Percentiles rank a stretch among this genome's conserved stretches.
Evolutionary conservation across 1,140 invertebrate species (phyloP).

Genomic region (Sitodiplosis mosellana): DNA sequence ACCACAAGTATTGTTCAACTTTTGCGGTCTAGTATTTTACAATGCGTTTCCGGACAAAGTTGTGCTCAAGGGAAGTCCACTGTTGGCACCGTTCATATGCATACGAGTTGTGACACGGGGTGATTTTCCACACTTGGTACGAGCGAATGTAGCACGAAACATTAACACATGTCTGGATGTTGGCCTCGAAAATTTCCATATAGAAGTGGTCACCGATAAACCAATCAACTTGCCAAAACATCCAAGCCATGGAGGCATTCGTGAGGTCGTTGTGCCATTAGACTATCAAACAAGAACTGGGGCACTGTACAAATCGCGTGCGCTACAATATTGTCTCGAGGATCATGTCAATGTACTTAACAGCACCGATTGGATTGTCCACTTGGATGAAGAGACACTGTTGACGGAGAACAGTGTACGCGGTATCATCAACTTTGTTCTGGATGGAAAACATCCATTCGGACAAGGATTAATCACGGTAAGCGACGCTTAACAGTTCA

Average conservation of each 20-base stretch:
- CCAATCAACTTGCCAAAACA: slow-evolving; percentile 52
- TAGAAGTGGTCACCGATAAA: slow-evolving; percentile 95
- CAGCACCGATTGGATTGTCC: slow-evolving; percentile 92
- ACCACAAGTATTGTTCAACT: too few species aligned
- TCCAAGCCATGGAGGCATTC: slow-evolving; percentile 45
- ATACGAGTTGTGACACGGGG: too few species aligned
- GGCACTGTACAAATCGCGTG: slow-evolving; percentile 86
- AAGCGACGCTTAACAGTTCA: slow-evolving; percentile 95
- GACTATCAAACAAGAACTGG: slow-evolving; percentile 76
- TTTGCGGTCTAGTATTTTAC: too few species aligned
- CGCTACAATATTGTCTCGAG: too few species aligned
- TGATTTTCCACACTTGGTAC: slow-evolving; percentile 82
- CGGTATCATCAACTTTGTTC: slow-evolving; percentile 90
- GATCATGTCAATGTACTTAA: slow-evolving; percentile 69
- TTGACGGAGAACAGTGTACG: slow-evolving; percentile 71
- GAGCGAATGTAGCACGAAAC: slow-evolving; percentile 74
- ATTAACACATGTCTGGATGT: slow-evolving; percentile 75
- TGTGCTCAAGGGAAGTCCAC: too few species aligned
- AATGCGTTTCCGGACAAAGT: too few species aligned
- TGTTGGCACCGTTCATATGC: too few species aligned
- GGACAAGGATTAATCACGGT: too few species aligned
- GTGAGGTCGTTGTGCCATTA: slow-evolving; percentile 74
- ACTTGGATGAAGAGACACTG: too few species aligned
- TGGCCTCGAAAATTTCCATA: slow-evolving; percentile 88
- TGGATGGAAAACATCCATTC: slow-evolving; percentile 88